Percentiles rank a stretch among this genome's conserved stretches.
Conservation (phyloP, 2,888 invertebrate species). For the Drosophila ezoana region DNA sequence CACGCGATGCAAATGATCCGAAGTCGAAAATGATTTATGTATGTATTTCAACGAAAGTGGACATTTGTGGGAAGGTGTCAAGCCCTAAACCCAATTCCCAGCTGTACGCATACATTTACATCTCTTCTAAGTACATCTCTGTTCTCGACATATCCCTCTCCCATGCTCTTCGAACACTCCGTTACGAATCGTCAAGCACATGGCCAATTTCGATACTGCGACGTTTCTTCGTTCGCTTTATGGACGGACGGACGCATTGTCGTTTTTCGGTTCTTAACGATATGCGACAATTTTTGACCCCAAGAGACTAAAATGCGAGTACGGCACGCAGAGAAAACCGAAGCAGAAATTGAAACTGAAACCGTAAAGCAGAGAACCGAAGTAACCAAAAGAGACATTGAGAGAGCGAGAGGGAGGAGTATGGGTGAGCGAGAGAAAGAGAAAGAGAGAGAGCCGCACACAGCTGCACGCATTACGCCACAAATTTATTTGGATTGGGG, state of each 20-base stretch:
- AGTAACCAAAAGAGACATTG: neutral
- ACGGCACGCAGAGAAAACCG: slow-evolving; percentile 40
- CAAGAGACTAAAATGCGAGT: slow-evolving; percentile 65
- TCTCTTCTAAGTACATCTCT: slow-evolving; percentile 13
- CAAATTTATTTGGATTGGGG: slow-evolving; percentile 77
- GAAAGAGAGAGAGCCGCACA: slow-evolving; percentile 30
- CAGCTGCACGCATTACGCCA: slow-evolving; percentile 77
- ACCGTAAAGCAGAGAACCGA: slow-evolving; percentile 4
- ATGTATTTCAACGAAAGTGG: slow-evolving; percentile 19
- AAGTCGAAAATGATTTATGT: neutral
- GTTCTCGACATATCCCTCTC: slow-evolving; percentile 20
- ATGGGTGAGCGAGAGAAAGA: neutral
- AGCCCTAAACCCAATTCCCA: slow-evolving; percentile 6
- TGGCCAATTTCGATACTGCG: slow-evolving; percentile 56
- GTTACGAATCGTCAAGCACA: slow-evolving; percentile 58
- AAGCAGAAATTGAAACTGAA: slow-evolving; percentile 23
- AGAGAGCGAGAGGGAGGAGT: slow-evolving; percentile 2
- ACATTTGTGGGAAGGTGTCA: slow-evolving; percentile 21
- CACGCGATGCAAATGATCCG: slow-evolving; percentile 16
- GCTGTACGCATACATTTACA: slow-evolving; percentile 30
- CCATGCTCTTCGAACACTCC: slow-evolving; percentile 3
- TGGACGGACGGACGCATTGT: slow-evolving; percentile 27
- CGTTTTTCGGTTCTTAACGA: slow-evolving; percentile 65
- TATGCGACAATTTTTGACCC: slow-evolving; percentile 73
- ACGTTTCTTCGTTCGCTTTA: slow-evolving; percentile 32